Conservation (phyloP, 2,113 vertebrate genomes). For the Anolis sagrei region DNA sequence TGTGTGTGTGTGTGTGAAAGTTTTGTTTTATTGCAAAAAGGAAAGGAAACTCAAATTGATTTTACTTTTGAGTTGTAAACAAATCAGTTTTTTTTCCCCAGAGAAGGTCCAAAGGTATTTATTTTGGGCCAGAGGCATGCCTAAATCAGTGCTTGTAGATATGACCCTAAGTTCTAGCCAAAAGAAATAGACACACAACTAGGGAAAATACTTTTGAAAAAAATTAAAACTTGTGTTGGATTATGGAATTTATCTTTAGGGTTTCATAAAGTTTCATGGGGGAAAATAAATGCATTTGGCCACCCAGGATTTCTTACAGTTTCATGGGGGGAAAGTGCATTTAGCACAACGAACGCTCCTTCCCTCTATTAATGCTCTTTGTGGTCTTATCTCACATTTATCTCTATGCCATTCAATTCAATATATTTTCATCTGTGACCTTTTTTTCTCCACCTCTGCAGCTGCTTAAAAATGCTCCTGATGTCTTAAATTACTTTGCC, state of each 20-base stretch:
- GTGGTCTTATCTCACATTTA: neutral
- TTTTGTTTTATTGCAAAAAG: neutral
- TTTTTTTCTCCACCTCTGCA: neutral
- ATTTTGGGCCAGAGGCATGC: neutral
- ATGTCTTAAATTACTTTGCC: neutral
- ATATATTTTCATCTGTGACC: neutral
- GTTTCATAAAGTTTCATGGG: neutral
- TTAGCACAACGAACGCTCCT: neutral
- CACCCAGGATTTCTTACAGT: too few species aligned
- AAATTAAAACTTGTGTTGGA: neutral
- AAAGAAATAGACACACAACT: neutral
- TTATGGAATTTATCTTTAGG: neutral
- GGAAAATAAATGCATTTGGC: too few species aligned
- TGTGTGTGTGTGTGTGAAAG: too few species aligned
- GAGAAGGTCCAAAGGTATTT: neutral
- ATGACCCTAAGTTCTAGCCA: neutral
- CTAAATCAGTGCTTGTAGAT: neutral
- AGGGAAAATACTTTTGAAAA: too few species aligned
- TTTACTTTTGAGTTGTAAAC: neutral
- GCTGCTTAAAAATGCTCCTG: neutral
- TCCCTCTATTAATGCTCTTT: neutral
- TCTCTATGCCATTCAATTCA: neutral
- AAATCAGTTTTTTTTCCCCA: too few species aligned
- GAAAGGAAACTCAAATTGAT: neutral
- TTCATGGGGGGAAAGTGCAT: neutral